These are phyloP conservation scores for Lophius americanus DNA, from an alignment of 2,797 vertebrate genomes.

Conservation along the genomic window DNA sequence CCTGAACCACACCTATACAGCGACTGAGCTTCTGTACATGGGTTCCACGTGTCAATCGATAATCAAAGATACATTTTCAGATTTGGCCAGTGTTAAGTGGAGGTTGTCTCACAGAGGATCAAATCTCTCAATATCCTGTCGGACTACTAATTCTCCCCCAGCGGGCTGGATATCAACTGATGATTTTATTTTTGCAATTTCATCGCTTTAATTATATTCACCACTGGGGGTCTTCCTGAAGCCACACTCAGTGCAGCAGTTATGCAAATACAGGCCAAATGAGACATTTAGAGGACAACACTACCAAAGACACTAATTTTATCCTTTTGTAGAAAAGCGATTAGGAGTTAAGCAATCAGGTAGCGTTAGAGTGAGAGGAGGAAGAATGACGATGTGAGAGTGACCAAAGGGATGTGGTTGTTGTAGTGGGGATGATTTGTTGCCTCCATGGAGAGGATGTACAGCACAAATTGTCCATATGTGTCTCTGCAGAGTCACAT, in stretches of 20 bases:
- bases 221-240: slow-evolving; percentile 38
- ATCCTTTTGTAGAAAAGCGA: slow-evolving; percentile 66
- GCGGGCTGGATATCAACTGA: slow-evolving; percentile 39
- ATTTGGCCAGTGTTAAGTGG: slow-evolving; percentile 14
- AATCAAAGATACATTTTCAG: background rate
- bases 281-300: slow-evolving; percentile 64
- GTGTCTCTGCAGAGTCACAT: slow-evolving; percentile 25
- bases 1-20: no score
- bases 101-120: background rate
- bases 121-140: background rate
- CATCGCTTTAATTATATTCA: slow-evolving; percentile 59
- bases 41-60: background rate
- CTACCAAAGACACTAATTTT: slow-evolving; percentile 42
- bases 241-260: slow-evolving; percentile 51
- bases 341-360: slow-evolving; percentile 66
- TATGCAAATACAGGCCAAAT: slow-evolving; percentile 57
- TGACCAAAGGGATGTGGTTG: slow-evolving; percentile 33
- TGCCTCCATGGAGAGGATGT: slow-evolving; percentile 39
- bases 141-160: slow-evolving; percentile 11
- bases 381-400: slow-evolving; percentile 13
- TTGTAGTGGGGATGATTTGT: slow-evolving; percentile 40
- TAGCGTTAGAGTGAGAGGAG: slow-evolving; percentile 18
- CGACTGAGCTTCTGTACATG: no score
- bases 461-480: slow-evolving; percentile 32
- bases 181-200: slow-evolving; percentile 54